Conservation (phyloP, 2,888 invertebrate genomes). For the Cancer borealis region DNA sequence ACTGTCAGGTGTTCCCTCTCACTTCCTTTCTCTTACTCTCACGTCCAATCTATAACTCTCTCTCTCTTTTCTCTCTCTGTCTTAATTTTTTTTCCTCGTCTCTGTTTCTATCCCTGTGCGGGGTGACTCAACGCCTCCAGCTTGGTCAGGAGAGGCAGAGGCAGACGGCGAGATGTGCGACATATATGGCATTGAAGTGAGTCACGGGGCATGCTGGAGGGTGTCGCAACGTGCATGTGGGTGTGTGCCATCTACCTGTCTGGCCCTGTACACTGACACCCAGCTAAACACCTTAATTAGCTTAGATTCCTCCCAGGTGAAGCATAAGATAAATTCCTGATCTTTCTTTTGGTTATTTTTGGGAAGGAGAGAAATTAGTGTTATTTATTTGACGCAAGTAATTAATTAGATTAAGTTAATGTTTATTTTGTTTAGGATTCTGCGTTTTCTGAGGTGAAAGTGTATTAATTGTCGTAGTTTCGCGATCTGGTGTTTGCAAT, state of each 20-base stretch:
- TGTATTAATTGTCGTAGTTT: background rate
- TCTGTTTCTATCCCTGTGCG: background rate
- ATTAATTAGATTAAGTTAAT: no score
- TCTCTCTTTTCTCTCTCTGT: no score
- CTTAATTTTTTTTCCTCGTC: background rate
- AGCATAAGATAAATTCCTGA: slow-evolving; percentile 1
- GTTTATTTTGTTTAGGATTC: no score
- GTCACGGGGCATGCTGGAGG: slow-evolving; percentile 24
- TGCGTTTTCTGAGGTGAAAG: background rate
- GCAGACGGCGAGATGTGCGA: background rate
- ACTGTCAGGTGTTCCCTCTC: background rate
- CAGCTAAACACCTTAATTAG: background rate
- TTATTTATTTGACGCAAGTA: background rate
- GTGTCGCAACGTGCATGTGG: slow-evolving; percentile 26
- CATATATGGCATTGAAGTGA: slow-evolving; percentile 3
- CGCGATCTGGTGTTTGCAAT: background rate
- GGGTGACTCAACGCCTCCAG: slow-evolving; percentile 2
- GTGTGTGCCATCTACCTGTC: background rate
- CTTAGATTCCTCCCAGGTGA: background rate
- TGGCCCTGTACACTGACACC: background rate
- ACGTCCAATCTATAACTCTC: background rate
- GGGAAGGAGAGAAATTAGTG: background rate
- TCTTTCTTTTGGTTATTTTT: background rate
- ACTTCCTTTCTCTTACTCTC: no score
- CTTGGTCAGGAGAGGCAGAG: background rate